Percentiles rank a stretch among this genome's conserved stretches.
Conservation (phyloP, 2,797 vertebrate genomes). For the Arnoldichthys spilopterus region DNA sequence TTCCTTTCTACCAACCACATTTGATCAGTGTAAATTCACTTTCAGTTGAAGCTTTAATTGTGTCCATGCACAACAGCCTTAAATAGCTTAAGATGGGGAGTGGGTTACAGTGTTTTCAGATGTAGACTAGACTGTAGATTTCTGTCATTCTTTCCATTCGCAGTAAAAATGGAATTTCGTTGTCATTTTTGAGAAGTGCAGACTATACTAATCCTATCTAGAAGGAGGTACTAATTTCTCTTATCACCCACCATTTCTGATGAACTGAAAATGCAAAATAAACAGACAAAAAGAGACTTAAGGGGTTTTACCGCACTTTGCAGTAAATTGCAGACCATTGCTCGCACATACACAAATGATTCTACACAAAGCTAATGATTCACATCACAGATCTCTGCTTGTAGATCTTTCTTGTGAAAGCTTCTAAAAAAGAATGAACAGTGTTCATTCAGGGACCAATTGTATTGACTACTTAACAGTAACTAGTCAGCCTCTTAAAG, state of each 20-base stretch:
- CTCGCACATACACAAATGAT: too few species aligned
- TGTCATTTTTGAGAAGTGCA: slow-evolving; percentile 19
- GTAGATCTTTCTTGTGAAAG: not conserved
- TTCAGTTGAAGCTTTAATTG: not conserved
- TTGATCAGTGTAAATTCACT: not conserved
- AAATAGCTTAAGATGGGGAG: not conserved
- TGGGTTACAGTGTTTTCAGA: not conserved
- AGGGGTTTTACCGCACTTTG: not conserved
- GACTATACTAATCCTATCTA: not conserved
- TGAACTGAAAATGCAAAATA: not conserved
- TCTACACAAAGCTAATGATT: too few species aligned
- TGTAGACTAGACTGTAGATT: not conserved
- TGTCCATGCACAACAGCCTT: not conserved
- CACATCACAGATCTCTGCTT: not conserved
- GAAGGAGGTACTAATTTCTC: not conserved
- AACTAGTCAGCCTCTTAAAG: not conserved
- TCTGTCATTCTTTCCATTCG: not conserved
- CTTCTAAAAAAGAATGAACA: not conserved
- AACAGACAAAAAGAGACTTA: not conserved
- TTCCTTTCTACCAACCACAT: slow-evolving; percentile 24
- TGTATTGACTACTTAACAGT: not conserved
- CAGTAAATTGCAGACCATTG: not conserved
- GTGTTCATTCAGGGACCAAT: not conserved
- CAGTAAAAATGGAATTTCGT: not conserved
- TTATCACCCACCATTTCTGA: not conserved